Conservation (phyloP, 2,113 vertebrate species). For the Electrona antarctica region DNA sequence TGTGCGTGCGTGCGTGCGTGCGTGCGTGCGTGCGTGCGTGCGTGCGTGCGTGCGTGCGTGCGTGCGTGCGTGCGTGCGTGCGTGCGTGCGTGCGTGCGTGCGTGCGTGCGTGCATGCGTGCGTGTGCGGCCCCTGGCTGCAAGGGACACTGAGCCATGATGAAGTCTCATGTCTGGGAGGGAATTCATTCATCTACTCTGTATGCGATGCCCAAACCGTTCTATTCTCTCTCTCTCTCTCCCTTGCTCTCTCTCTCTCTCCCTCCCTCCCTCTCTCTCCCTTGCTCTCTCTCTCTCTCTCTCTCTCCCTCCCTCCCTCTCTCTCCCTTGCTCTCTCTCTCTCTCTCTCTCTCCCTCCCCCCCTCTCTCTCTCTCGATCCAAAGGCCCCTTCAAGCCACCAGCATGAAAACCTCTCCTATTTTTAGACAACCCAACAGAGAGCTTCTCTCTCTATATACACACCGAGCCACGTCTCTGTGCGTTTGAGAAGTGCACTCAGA, state of each 20-base stretch:
- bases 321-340: background rate
- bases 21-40: background rate
- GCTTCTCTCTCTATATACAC: too few relatives aligned
- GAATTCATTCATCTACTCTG: constrained; percentile 37
- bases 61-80: too few relatives aligned
- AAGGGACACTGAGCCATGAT: constrained; percentile 23
- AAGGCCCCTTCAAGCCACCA: background rate
- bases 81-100: too few relatives aligned
- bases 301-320: background rate
- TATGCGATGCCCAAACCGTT: background rate
- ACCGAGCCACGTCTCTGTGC: too few relatives aligned
- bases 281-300: background rate
- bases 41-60: background rate
- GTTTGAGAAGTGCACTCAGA: too few relatives aligned
- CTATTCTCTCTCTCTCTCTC: background rate
- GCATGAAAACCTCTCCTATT: too few relatives aligned
- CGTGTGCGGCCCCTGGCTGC: constrained; percentile 70
- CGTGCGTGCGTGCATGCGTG: too few relatives aligned
- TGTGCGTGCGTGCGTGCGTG: too few relatives aligned
- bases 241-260: background rate
- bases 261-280: background rate
- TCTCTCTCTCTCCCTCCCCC: background rate
- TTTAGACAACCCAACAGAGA: too few relatives aligned
- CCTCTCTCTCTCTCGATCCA: background rate
- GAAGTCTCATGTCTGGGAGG: constrained; percentile 29